A percentile compares a stretch with the other conserved stretches of the same genome.
phyloP scores from a whole-genome alignment of 2,797 vertebrate genomes.

The Gadopsis bispinosus region DNA sequence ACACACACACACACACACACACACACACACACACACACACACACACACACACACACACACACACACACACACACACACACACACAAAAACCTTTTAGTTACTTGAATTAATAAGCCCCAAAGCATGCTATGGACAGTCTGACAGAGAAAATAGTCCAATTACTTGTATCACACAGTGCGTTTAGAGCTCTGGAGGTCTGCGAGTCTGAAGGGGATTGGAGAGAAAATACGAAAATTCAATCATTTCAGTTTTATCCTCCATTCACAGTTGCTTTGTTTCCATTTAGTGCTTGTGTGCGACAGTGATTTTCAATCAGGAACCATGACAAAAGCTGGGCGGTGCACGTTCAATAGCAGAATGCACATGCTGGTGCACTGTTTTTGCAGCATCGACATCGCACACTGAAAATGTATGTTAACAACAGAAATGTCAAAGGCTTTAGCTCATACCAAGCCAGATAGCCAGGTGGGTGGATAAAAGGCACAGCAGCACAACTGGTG shows the following conservation, averaged over 20 bases:
- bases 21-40: no score
- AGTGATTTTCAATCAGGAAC: constrained; percentile 59
- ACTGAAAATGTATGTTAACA: constrained; percentile 17
- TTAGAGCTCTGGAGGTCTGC: constrained; percentile 55
- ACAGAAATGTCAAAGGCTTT: constrained; percentile 34
- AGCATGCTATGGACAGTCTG: constrained; percentile 55
- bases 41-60: background rate
- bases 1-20: no score
- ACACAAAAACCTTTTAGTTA: constrained; percentile 64
- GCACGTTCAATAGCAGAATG: constrained; percentile 17
- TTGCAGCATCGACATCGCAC: background rate
- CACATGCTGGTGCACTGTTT: constrained; percentile 1
- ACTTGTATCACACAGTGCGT: constrained; percentile 55
- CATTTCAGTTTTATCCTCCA: constrained; percentile 63
- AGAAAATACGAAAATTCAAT: constrained; percentile 70
- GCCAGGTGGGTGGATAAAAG: constrained; percentile 29
- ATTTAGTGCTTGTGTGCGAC: constrained; percentile 50
- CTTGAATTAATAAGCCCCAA: constrained; percentile 76
- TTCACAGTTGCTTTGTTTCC: constrained; percentile 62
- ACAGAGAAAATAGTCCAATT: constrained; percentile 75
- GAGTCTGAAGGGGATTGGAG: constrained; percentile 46
- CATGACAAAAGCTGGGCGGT: constrained; percentile 36
- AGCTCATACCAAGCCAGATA: constrained; percentile 14
- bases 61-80: constrained; percentile 3
- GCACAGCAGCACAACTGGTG: constrained; percentile 15